Evolutionary conservation across 2,888 invertebrate species (phyloP).

Genomic region (Auanema sp.): DNA sequence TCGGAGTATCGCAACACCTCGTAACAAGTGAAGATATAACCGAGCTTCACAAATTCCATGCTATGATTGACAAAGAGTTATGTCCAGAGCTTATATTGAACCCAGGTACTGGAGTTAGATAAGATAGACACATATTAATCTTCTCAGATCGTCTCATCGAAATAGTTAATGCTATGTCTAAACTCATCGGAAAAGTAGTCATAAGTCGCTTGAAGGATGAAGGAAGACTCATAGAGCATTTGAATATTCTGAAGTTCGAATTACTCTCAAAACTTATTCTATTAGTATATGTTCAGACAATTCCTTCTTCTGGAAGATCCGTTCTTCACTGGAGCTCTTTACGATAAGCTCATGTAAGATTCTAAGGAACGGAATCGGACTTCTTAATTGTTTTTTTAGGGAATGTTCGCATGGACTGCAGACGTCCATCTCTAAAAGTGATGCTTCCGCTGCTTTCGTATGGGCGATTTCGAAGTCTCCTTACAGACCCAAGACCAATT

Average conservation of each 20-base stretch:
- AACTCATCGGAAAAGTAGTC: constrained; percentile 10
- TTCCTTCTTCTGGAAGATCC: constrained; percentile 32
- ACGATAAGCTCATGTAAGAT: constrained; percentile 22
- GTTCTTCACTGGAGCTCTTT: constrained; percentile 20
- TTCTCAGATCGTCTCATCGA: neutral
- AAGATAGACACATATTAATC: neutral
- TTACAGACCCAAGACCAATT: constrained; percentile 8
- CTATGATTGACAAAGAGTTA: constrained; percentile 1
- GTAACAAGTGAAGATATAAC: neutral
- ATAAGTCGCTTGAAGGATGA: constrained; percentile 12
- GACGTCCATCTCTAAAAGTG: constrained; percentile 3
- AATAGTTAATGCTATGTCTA: constrained; percentile 2
- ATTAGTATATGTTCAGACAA: too few relatives aligned
- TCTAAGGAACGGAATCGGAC: too few relatives aligned
- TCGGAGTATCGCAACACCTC: too few relatives aligned
- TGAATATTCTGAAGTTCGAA: neutral
- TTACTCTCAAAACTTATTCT: too few relatives aligned
- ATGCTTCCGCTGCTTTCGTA: constrained; percentile 19
- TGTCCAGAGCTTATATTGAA: neutral
- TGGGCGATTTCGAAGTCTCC: constrained; percentile 10
- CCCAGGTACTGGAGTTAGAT: neutral
- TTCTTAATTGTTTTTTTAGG: neutral
- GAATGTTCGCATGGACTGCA: neutral
- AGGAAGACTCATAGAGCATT: constrained; percentile 10
- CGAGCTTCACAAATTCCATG: neutral